Evolutionary conservation across 2,797 vertebrate species (phyloP), one percentile per base, ranked within the genome.

Genomic region (Psittacula echo): DNA sequence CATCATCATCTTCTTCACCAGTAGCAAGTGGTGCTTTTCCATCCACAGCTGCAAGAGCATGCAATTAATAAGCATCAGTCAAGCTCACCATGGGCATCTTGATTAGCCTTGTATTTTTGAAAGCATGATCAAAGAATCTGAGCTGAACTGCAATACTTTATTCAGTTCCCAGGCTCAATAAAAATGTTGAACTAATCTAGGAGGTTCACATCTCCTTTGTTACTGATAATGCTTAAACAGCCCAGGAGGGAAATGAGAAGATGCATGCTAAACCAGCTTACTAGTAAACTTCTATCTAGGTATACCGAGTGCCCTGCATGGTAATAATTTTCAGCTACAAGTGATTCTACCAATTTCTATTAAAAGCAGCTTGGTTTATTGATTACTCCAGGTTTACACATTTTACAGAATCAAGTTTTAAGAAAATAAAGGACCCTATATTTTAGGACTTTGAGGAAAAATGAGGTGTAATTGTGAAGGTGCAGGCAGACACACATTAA

Each of bases 1-100:
- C 99, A 39, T 99, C 99, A 54, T 99, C 99, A 92, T 99, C 99
- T 26, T 99, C 99, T 97, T 99, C 99, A 95, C 99, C 98, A 93
- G 98, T 97, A 90, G 99, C 99, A 97, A 99, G 99, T 6, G 99
- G 99, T 65, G 99, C 99, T 98, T 99, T 99, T 96, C 99, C 99
- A 92, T 99, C 99, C 97, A 98, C 98, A 98, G 98, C 99, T 99
- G 96, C 71, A 96, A 97, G 13, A 92, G 60, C 66, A 65, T 94
- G 23, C 18, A 93, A 37, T 93, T 84, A 39, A 88, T 92, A 74
- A 60, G 10, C 9, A 68, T 82, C 11, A 87, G 58, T 68, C n/a
- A 92, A 80, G 51, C 2, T 95, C 82, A 73, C 5, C 23, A 48
- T 0, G 51, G 3, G 2, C 11, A 84, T 29, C 42, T 30, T 50